A percentile compares a stretch with the other conserved stretches of the same genome.
Conservation (phyloP, 2,888 invertebrate species). For the Epirrhoe alternata region DNA sequence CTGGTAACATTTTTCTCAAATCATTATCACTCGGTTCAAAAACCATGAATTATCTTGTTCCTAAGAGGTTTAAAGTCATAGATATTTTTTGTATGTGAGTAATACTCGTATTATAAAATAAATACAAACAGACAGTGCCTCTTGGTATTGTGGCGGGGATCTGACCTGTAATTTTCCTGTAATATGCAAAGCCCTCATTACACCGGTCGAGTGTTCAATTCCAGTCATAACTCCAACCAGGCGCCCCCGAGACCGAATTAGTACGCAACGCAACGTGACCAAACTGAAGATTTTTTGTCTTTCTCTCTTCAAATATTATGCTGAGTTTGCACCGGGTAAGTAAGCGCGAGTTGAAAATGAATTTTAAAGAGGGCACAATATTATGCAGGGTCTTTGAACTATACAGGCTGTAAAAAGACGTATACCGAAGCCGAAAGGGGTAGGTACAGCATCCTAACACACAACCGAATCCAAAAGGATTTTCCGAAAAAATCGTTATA, state of each 20-base stretch:
- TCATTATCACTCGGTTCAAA: too few species aligned
- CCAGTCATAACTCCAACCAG: constrained; percentile 67
- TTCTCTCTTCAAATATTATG: constrained; percentile 51
- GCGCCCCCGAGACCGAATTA: constrained; percentile 75
- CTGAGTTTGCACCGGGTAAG: constrained; percentile 47
- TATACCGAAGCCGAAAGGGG: too few species aligned
- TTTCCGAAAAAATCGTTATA: too few species aligned
- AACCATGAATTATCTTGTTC: too few species aligned
- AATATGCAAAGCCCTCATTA: constrained; percentile 68
- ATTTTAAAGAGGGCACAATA: constrained; percentile 14
- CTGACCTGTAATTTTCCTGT: constrained; percentile 38
- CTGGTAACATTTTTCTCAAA: neutral
- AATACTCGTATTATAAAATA: too few species aligned
- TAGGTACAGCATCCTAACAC: too few species aligned
- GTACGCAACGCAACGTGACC: constrained; percentile 73
- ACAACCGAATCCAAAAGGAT: too few species aligned
- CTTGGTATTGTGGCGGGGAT: constrained; percentile 10
- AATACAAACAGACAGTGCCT: neutral
- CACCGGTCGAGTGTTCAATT: constrained; percentile 54
- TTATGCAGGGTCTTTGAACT: constrained; percentile 1
- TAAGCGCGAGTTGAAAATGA: constrained; percentile 28
- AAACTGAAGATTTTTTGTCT: constrained; percentile 77
- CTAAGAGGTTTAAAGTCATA: too few species aligned
- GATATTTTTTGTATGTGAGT: too few species aligned
- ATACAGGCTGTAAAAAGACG: too few species aligned